Base-by-base conservation (phyloP, 2,113 vertebrate species). In the Gymnobelideus leadbeateri region DNA sequence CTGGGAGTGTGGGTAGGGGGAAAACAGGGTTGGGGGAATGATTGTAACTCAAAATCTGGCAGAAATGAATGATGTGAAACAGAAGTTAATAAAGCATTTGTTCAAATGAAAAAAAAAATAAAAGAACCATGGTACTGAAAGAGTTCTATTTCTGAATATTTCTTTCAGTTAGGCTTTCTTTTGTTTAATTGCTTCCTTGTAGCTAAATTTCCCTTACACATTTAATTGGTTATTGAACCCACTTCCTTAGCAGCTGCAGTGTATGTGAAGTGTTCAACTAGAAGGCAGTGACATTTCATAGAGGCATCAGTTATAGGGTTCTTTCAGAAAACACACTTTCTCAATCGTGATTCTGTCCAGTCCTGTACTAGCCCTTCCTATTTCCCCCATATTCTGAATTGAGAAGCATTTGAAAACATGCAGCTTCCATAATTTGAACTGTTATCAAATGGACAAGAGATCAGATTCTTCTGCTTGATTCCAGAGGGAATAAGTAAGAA, bases 221-320 rank as follows among this genome's bases (percentile, higher is more conserved):
- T 94, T 94, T 92, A 96, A 91, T 47, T 94, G 1, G 25, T 61
- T 31, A 91, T 37, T 93, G 90, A 93, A 61, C 46, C 92, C 89
- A 92, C 53, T 94, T 54, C 11, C 37, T 91, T 55, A 52, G 51
- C 50, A 53, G 23, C 43, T 96, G 46, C 61, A 68, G 16, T 37
- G 61, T 68, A 68, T 68, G 31, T 68, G 61, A 68, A 4, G 31
- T 37, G 31, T 68, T 68, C 31, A 37, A 68, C 31, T 31, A 37
- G 61, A 37, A 68, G 57, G 11, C 31, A 68, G 12, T 68, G 28
- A 68, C 31, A 68, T 68, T 68, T 37, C 5, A 37, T 37, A 28
- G 37, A 68, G 57, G 57, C 3, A 37, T 37, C 28, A 68, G 28
- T 37, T 68, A 37, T 16, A 68, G 31, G 14, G 37, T 16, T 6